Percentiles rank a stretch among this genome's conserved stretches.
These are phyloP conservation scores for Pomacea maculata DNA, from an alignment of 1,140 invertebrate species.

Conservation along the genomic window DNA sequence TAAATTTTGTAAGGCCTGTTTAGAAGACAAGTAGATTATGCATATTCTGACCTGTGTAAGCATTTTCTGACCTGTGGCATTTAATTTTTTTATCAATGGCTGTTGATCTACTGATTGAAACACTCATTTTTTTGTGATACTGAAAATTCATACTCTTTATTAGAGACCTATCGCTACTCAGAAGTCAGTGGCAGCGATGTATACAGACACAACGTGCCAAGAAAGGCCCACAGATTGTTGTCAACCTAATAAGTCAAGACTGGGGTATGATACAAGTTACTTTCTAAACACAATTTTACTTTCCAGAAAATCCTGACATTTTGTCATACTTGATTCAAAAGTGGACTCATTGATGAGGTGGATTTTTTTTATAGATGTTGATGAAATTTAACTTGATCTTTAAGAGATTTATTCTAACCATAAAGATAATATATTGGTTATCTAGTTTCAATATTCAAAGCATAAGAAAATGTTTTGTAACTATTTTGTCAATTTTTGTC, in stretches of 20 bases:
- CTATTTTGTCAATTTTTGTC: slow-evolving; percentile 4
- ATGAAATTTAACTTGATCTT: too few relatives aligned
- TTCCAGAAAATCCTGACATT: too few relatives aligned
- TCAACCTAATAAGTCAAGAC: slow-evolving; percentile 62
- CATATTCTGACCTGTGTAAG: background rate
- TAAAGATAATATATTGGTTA: too few relatives aligned
- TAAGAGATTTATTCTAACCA: too few relatives aligned
- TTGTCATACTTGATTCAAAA: too few relatives aligned
- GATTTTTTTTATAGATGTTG: too few relatives aligned
- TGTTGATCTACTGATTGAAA: too few relatives aligned
- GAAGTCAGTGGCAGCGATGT: slow-evolving; percentile 38
- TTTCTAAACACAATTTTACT: background rate
- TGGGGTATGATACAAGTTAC: slow-evolving; percentile 51
- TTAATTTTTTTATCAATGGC: too few relatives aligned
- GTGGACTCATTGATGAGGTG: too few relatives aligned
- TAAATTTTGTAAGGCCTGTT: background rate
- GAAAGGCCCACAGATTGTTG: slow-evolving; percentile 50
- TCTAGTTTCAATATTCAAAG: background rate
- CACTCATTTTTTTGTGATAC: too few relatives aligned
- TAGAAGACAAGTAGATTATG: background rate
- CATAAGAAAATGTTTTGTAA: slow-evolving; percentile 10
- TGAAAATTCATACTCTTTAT: too few relatives aligned
- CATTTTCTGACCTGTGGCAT: background rate
- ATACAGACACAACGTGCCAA: slow-evolving; percentile 50
- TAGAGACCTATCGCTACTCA: too few relatives aligned